Evolutionary conservation across 2,113 vertebrate genomes (phyloP).

Genomic region (Chlamydotis undulata): DNA sequence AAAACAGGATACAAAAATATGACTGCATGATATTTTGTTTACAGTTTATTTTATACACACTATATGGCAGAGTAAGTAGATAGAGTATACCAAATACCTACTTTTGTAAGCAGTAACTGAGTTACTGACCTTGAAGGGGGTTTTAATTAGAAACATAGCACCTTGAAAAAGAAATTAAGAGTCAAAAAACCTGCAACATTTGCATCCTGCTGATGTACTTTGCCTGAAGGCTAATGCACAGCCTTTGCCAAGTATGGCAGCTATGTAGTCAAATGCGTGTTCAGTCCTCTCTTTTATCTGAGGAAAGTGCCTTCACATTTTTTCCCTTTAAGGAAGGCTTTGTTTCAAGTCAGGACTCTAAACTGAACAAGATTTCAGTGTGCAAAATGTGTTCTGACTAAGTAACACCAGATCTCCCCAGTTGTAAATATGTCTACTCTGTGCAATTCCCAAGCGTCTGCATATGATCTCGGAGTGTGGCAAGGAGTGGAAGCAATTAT

Average conservation of each 20-base stretch:
- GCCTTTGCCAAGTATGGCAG: background rate
- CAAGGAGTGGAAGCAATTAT: background rate
- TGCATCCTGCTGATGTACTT: background rate
- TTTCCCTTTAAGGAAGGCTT: background rate
- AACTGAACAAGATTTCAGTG: background rate
- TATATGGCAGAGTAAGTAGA: background rate
- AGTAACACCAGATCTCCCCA: background rate
- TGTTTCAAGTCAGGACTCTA: background rate
- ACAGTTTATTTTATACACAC: background rate
- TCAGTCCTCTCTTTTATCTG: background rate
- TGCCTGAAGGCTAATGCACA: background rate
- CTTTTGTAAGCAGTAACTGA: background rate
- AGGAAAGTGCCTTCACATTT: background rate
- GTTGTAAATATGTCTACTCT: background rate
- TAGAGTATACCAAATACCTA: background rate
- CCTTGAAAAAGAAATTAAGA: background rate
- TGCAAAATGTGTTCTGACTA: background rate
- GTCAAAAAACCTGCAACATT: background rate
- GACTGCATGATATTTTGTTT: background rate
- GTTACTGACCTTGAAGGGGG: background rate
- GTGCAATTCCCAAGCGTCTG: rapidly evolving
- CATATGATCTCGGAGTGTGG: background rate
- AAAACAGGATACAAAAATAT: background rate
- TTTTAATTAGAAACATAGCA: background rate
- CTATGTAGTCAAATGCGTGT: background rate